A percentile compares a stretch with the other conserved stretches of the same genome.
phyloP scores from a whole-genome alignment of 2,113 vertebrate species.

The Cryptomyrus ogoouensis region DNA sequence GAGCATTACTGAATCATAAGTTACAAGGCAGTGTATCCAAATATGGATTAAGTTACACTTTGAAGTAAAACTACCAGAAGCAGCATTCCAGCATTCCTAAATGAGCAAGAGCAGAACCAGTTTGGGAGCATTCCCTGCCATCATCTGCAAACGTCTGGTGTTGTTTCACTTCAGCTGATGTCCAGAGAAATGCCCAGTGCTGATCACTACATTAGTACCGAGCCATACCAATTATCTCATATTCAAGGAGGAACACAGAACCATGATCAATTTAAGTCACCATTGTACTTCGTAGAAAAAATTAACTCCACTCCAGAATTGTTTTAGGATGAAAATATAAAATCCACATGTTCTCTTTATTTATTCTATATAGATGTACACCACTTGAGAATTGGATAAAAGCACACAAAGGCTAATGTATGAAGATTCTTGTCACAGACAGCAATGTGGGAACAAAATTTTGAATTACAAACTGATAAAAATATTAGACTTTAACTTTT shows the following conservation, averaged over 20 bases:
- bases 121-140: neutral
- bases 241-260: neutral
- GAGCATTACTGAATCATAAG: neutral
- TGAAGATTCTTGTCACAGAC: conserved; percentile 52
- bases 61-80: neutral
- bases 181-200: neutral
- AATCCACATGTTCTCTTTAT: conserved; percentile 72
- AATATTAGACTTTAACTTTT: conserved; percentile 48
- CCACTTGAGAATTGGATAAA: conserved; percentile 62
- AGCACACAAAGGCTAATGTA: conserved; percentile 60
- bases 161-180: neutral
- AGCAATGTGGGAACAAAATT: conserved; percentile 43
- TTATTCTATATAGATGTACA: conserved; percentile 67
- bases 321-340: conserved; percentile 72
- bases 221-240: neutral
- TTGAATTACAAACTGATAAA: conserved; percentile 57
- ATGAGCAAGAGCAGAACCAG: neutral
- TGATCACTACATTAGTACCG: neutral
- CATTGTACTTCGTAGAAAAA: neutral
- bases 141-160: neutral
- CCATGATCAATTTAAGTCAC: neutral
- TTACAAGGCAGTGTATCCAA: neutral
- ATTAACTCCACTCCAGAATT: conserved; percentile 46
- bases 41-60: neutral
- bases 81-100: neutral